Percentiles rank a stretch among this genome's conserved stretches.
phyloP scores from a whole-genome alignment of 2,888 invertebrate species.

The Hirudinaria manillensis region DNA sequence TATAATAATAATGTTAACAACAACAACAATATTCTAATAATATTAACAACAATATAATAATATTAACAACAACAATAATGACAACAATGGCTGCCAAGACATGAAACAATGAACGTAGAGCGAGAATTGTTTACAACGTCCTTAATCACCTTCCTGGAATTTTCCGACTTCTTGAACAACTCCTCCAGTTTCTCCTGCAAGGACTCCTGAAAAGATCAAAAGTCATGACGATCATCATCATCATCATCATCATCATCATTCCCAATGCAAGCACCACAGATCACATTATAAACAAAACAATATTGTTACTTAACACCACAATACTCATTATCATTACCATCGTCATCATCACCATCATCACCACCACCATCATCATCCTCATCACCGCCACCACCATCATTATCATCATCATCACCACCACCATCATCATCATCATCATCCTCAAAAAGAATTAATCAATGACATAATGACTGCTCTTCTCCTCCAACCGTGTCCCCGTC shows the following conservation, averaged over 20 bases:
- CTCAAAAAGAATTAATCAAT: not conserved
- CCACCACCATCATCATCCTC: slow-evolving; percentile 15
- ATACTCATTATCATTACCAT: slow-evolving; percentile 11
- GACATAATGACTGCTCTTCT: not conserved
- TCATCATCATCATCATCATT: slow-evolving; percentile 19
- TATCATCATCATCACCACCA: too few species aligned
- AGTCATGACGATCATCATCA: slow-evolving; percentile 19
- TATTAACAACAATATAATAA: too few species aligned
- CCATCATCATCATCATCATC: not conserved
- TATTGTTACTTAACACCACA: not conserved
- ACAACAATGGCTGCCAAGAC: not conserved
- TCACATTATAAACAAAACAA: not conserved
- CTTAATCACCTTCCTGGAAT: not conserved
- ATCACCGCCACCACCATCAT: not conserved
- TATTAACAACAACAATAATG: slow-evolving; percentile 9
- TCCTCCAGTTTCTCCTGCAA: not conserved
- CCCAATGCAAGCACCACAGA: not conserved
- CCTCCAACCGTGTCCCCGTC: too few species aligned
- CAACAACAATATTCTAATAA: slow-evolving; percentile 4
- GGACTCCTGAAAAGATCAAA: slow-evolving; percentile 3
- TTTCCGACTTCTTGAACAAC: slow-evolving; percentile 4
- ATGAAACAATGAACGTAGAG: not conserved
- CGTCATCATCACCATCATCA: slow-evolving; percentile 18
- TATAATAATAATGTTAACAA: not conserved
- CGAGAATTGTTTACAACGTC: not conserved